Evolutionary conservation across 2,888 invertebrate species (phyloP).

Genomic region (Phyllotreta cruciferae): DNA sequence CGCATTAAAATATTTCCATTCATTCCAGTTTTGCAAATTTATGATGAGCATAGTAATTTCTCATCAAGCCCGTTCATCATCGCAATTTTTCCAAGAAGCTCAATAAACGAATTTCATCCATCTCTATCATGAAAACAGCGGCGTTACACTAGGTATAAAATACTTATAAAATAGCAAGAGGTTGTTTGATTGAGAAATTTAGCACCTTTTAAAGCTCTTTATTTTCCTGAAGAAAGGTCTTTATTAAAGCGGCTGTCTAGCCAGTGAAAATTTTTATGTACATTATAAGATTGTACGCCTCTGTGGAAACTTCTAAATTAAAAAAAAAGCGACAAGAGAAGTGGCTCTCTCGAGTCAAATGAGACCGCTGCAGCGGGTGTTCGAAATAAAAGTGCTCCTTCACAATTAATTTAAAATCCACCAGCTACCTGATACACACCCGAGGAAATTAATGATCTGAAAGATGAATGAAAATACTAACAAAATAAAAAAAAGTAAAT

Average conservation of each 20-base stretch:
- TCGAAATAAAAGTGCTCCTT: constrained; percentile 32
- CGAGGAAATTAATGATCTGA: constrained; percentile 50
- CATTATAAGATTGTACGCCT: neutral
- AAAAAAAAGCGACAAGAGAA: constrained; percentile 23
- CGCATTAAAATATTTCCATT: neutral
- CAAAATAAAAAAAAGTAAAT: constrained; percentile 50
- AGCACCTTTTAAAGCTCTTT: neutral
- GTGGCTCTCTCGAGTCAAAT: constrained; percentile 18
- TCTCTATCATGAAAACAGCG: constrained; percentile 8
- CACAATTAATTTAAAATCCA: constrained; percentile 40
- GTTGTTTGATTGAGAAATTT: neutral
- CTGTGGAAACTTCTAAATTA: constrained; percentile 10
- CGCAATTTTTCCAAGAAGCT: constrained; percentile 16
- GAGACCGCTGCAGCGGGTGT: constrained; percentile 38
- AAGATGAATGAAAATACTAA: constrained; percentile 53
- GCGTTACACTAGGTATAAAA: neutral
- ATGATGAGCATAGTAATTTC: constrained; percentile 12
- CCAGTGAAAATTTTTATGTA: neutral
- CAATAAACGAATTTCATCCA: constrained; percentile 21
- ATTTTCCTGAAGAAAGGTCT: too few relatives aligned
- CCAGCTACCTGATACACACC: constrained; percentile 51
- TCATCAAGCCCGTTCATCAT: constrained; percentile 11
- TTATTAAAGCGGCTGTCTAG: too few relatives aligned
- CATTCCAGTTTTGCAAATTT: constrained; percentile 2
- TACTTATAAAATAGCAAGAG: neutral